Base-by-base conservation (phyloP, 2,888 invertebrate species). In the Sycophila texana region DNA sequence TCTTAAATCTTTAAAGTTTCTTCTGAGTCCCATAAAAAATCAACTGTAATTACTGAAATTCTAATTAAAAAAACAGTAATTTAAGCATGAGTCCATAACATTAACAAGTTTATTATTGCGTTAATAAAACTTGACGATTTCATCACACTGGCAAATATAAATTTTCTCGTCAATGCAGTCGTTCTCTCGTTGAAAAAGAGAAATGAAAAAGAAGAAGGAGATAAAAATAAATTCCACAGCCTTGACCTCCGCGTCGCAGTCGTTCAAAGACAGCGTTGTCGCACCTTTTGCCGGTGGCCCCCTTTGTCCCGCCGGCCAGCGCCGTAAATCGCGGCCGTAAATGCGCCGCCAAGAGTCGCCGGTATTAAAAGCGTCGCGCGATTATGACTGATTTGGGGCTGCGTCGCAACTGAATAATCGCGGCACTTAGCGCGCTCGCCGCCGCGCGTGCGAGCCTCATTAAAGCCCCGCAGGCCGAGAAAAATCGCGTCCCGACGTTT, bases 351-450 rank as follows among this genome's bases (percentile, higher is more conserved):
- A 18, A 26, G 26, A n/a, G 72, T 22, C 53, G 53, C 14, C n/a
- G 53, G 53, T 65, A 47, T 60, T 67, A 75, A 67, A 60, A 60
- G 60, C 67, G 49, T 60, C 61, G 61, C 49, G 47, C 55, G 30
- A 77, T 72, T 66, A 58, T 51, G 47, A 77, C 22, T 26, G 67
- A 73, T 67, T 77, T 26, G 76, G 30, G 53, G 14, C 16, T 5
- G 22, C 10, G n/a, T 26, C 51, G 60, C 20, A 65, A 70, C 57
- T 74, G 63, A 74, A 79, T 74, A 74, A 79, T 74, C 63, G 63
- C 70, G 39, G 51, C 66, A 39, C 16, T 77, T 65, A 58, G 71
- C 58, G 63, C 57, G 22, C 4, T 65, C 39, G 60, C 49, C 60
- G 47, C 20, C 49, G 20, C 16, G 26, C 26, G 51, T 30, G 47